Evolutionary conservation across 2,113 vertebrate species (phyloP).

Genomic region (Hydrolagus affinis): DNA sequence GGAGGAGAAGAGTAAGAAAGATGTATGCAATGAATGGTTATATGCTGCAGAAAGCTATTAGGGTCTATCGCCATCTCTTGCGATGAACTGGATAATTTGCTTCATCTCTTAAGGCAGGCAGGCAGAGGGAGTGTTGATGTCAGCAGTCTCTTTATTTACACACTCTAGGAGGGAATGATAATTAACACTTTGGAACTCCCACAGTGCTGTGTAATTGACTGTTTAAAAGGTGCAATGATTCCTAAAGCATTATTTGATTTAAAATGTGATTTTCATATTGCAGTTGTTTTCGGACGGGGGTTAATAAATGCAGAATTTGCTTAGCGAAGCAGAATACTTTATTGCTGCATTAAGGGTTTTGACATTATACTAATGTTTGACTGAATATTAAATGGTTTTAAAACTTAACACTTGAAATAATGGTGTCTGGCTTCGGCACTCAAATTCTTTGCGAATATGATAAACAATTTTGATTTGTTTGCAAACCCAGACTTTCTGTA

Average conservation of each 20-base stretch:
- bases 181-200: constrained; percentile 77
- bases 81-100: constrained; percentile 57
- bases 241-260: constrained; percentile 76
- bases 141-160: constrained; percentile 96
- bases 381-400: constrained; percentile 25
- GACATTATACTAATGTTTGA: constrained; percentile 81
- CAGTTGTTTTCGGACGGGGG: constrained; percentile 77
- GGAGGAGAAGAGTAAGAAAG: background rate
- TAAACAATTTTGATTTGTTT: background rate
- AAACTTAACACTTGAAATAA: background rate
- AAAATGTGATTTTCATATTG: constrained; percentile 83
- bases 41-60: constrained; percentile 12
- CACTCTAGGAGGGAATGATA: constrained; percentile 72
- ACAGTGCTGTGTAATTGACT: constrained; percentile 91
- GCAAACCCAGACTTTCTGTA: background rate
- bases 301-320: constrained; percentile 81
- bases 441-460: constrained; percentile 18
- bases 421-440: background rate
- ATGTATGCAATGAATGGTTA: background rate
- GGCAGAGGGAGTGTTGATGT: constrained; percentile 88
- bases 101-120: constrained; percentile 60
- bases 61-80: background rate
- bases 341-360: constrained; percentile 85
- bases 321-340: constrained; percentile 87
- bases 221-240: constrained; percentile 76